These are phyloP conservation scores for Chironomus striatipennis DNA, from an alignment of 1,140 invertebrate species.

Conservation along the genomic window DNA sequence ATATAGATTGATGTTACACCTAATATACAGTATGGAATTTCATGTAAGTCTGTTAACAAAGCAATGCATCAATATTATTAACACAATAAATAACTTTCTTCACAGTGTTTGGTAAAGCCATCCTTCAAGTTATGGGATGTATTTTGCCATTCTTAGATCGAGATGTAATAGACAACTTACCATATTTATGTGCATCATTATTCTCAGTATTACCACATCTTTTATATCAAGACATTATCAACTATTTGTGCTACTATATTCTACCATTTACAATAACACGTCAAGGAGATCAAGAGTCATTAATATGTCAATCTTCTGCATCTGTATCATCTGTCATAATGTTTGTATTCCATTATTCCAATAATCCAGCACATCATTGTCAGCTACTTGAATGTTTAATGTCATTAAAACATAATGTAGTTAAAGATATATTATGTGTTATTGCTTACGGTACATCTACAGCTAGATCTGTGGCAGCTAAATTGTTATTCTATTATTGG, in stretches of 20 bases:
- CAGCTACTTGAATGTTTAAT: constrained; percentile 91
- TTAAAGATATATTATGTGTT: constrained; percentile 90
- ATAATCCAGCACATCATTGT: constrained; percentile 86
- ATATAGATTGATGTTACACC: constrained; percentile 65
- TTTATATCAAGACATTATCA: constrained; percentile 90
- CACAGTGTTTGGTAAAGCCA: constrained; percentile 81
- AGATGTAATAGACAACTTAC: constrained; percentile 90
- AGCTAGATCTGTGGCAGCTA: constrained; percentile 84
- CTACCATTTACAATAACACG: constrained; percentile 88
- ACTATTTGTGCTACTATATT: constrained; percentile 92
- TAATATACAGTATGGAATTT: constrained; percentile 71
- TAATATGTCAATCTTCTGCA: constrained; percentile 70
- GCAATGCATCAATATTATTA: constrained; percentile 23
- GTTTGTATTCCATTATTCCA: constrained; percentile 95
- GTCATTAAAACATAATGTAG: constrained; percentile 78
- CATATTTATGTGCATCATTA: constrained; percentile 87
- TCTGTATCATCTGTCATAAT: constrained; percentile 93
- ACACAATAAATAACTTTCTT: constrained; percentile 31
- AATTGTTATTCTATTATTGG: constrained; percentile 98
- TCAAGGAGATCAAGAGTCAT: constrained; percentile 50
- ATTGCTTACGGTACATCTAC: constrained; percentile 93
- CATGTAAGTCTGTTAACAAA: constrained; percentile 47
- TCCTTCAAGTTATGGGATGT: constrained; percentile 83
- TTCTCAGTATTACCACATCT: constrained; percentile 83
- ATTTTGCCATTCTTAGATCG: constrained; percentile 93